These are phyloP conservation scores for Drosophila kuntzei DNA, from an alignment of 2,888 invertebrate genomes.

Conservation along the genomic window DNA sequence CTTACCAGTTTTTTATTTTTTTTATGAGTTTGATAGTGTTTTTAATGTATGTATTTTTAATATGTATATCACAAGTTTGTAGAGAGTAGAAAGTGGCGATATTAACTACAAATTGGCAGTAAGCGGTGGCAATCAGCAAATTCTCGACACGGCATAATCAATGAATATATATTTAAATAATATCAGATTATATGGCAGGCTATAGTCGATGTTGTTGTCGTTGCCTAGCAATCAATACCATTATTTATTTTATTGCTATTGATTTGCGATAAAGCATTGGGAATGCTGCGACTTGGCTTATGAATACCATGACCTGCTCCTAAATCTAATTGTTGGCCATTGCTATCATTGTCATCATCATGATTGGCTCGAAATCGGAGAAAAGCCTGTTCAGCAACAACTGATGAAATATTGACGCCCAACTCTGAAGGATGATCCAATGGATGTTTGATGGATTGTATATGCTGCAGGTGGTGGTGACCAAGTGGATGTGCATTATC, in stretches of 20 bases:
- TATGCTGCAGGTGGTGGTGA: conserved; percentile 37
- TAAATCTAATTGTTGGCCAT: neutral
- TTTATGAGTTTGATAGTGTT: conserved; percentile 14
- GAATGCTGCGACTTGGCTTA: conserved; percentile 56
- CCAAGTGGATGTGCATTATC: conserved; percentile 51
- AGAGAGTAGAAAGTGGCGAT: conserved; percentile 72
- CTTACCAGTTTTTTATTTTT: neutral
- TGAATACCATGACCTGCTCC: conserved; percentile 53
- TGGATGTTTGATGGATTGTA: conserved; percentile 42
- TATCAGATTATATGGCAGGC: conserved; percentile 5
- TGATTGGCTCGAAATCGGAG: conserved; percentile 92
- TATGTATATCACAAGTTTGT: conserved; percentile 77
- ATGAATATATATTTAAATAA: neutral
- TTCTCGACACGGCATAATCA: conserved; percentile 11
- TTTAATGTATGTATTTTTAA: conserved; percentile 35
- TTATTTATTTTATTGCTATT: conserved; percentile 47
- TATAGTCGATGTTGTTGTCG: neutral
- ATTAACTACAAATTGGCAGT: conserved; percentile 71
- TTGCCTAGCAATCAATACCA: conserved; percentile 64
- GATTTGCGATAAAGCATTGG: conserved; percentile 26
- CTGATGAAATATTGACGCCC: conserved; percentile 13
- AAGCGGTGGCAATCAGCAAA: conserved; percentile 32
- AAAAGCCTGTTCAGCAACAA: conserved; percentile 95
- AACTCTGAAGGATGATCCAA: conserved; percentile 18
- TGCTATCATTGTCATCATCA: conserved; percentile 85